These are phyloP conservation scores for Anas acuta DNA, from an alignment of 2,797 vertebrate species.

Conservation along the genomic window DNA sequence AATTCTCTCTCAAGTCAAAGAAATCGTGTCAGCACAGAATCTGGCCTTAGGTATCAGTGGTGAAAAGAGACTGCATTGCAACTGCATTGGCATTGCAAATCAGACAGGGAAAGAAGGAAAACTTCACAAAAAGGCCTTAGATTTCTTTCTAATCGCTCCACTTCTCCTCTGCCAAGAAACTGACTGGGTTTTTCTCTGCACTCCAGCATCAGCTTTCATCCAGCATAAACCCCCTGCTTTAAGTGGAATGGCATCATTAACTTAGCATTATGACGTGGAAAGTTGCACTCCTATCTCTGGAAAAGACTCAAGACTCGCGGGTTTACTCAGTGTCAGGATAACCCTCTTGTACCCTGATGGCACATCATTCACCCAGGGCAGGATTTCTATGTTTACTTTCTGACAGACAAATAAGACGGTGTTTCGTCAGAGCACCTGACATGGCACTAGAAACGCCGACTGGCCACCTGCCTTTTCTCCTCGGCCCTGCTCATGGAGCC, in stretches of 20 bases:
- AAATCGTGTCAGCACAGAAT: conserved; percentile 64
- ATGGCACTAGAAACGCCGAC: neutral
- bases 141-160: conserved; percentile 7
- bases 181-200: neutral
- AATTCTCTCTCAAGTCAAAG: conserved; percentile 66
- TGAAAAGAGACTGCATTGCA: conserved; percentile 35
- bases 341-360: neutral
- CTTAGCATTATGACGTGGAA: accelerated
- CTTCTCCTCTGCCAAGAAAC: neutral
- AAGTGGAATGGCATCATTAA: neutral
- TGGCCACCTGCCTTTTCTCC: neutral
- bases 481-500: neutral
- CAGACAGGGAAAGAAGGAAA: conserved; percentile 26
- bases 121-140: conserved; percentile 8
- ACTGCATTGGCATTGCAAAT: conserved; percentile 67
- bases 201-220: neutral
- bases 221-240: neutral
- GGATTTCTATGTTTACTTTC: neutral
- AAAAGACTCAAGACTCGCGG: neutral
- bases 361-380: neutral
- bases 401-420: neutral
- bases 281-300: neutral
- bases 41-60: conserved; percentile 56
- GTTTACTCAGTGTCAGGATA: neutral
- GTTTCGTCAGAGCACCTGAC: neutral